A percentile compares a stretch with the other conserved stretches of the same genome.
Evolutionary conservation across 2,113 vertebrate species (phyloP).

Genomic region (Martes martes): DNA sequence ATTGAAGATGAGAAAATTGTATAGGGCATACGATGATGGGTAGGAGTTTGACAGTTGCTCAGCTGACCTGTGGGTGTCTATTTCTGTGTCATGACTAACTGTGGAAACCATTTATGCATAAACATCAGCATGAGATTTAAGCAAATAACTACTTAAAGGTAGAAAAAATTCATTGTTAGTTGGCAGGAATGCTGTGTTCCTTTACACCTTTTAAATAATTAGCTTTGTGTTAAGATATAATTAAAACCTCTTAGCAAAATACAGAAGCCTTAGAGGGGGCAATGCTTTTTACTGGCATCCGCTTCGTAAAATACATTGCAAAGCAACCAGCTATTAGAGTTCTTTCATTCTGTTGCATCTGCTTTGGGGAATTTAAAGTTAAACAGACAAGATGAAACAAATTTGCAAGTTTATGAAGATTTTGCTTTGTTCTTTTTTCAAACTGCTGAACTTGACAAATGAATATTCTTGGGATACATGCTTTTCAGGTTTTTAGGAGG

Average conservation of each 20-base stretch:
- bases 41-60: background rate
- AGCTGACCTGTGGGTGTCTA: background rate
- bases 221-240: constrained; percentile 46
- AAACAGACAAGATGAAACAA: background rate
- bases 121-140: background rate
- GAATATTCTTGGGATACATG: background rate
- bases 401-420: background rate
- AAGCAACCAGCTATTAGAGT: background rate
- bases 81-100: background rate
- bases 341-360: background rate
- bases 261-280: background rate
- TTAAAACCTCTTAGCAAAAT: constrained; percentile 39
- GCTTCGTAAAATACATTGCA: background rate
- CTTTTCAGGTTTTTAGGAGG: background rate
- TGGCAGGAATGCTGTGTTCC: constrained; percentile 57
- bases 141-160: constrained; percentile 27
- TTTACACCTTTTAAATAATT: constrained; percentile 64
- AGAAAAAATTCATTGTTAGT: constrained; percentile 28
- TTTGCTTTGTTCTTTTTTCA: constrained; percentile 26
- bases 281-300: background rate
- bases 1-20: background rate
- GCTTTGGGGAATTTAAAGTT: background rate
- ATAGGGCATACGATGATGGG: background rate
- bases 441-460: background rate
- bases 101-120: background rate